Evolutionary conservation across 2,113 vertebrate genomes (phyloP).

Genomic region (Picathartes gymnocephalus): DNA sequence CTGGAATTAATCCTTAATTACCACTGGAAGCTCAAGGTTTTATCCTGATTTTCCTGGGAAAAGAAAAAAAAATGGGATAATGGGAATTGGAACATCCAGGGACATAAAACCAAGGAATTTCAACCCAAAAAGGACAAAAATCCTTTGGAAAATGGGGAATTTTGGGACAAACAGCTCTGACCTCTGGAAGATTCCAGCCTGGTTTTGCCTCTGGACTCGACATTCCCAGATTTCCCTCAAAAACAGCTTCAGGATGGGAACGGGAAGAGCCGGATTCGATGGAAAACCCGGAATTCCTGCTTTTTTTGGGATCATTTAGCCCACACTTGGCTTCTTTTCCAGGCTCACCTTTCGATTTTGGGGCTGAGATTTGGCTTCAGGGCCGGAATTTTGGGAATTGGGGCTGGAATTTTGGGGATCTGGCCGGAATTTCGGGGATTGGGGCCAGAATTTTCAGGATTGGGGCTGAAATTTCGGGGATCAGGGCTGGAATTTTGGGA

Average conservation of each 20-base stretch:
- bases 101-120: not conserved
- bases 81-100: not conserved
- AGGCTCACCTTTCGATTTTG: not conserved
- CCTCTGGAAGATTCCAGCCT: not conserved
- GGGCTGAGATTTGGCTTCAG: too few relatives aligned
- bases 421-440: too few relatives aligned
- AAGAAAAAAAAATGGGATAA: too few relatives aligned
- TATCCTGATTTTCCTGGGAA: not conserved
- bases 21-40: not conserved
- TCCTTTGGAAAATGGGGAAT: rapidly evolving
- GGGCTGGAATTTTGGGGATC: too few relatives aligned
- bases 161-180: rapidly evolving
- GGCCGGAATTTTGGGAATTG: too few relatives aligned
- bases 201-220: not conserved
- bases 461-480: too few relatives aligned
- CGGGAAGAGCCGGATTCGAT: rapidly evolving
- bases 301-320: not conserved
- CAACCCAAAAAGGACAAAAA: not conserved
- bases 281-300: too few relatives aligned
- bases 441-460: too few relatives aligned
- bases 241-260: rapidly evolving
- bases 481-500: not conserved
- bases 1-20: rapidly evolving
- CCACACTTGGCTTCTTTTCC: rapidly evolving
- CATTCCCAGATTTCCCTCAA: rapidly evolving